Percentiles rank a stretch among this genome's conserved stretches.
These are phyloP conservation scores for Hemibagrus guttatus DNA, from an alignment of 2,797 vertebrate species.

Conservation along the genomic window DNA sequence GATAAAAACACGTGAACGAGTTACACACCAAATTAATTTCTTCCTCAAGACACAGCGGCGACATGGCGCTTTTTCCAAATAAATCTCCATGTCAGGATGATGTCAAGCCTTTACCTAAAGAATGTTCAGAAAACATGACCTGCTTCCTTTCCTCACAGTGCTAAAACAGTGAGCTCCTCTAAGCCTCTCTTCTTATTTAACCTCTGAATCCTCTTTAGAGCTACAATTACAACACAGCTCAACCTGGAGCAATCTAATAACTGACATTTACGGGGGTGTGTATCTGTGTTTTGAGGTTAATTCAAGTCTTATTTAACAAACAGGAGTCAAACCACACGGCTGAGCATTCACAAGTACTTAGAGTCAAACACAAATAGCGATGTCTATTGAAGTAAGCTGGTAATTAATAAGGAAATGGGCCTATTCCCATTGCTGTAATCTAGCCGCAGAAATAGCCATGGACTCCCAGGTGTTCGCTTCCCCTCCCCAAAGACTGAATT, in stretches of 20 bases:
- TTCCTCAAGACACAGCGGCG: slow-evolving; percentile 68
- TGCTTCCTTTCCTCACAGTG: slow-evolving; percentile 8
- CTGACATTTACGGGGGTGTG: not conserved
- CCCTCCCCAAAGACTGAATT: slow-evolving; percentile 60
- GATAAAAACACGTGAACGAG: slow-evolving; percentile 74
- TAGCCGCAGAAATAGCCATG: slow-evolving; percentile 58
- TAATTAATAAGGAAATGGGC: slow-evolving; percentile 61
- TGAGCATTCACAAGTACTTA: slow-evolving; percentile 22
- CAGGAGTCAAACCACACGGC: slow-evolving; percentile 54
- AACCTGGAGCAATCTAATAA: not conserved
- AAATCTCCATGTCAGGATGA: slow-evolving; percentile 48
- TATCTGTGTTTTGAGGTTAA: slow-evolving; percentile 16
- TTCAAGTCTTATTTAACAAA: slow-evolving; percentile 55
- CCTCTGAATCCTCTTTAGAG: not conserved
- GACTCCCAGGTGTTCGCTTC: slow-evolving; percentile 63
- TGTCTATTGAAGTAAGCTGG: slow-evolving; percentile 19
- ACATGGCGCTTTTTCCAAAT: slow-evolving; percentile 35
- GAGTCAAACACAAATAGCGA: not conserved
- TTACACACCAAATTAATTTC: slow-evolving; percentile 74
- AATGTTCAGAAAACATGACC: not conserved
- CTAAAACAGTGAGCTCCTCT: not conserved
- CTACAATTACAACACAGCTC: not conserved
- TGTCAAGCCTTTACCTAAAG: slow-evolving; percentile 44
- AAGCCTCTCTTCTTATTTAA: not conserved
- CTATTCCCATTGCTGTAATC: slow-evolving; percentile 60